Evolutionary conservation across 1,140 invertebrate species (phyloP), one percentile per base, ranked within the genome.

Genomic region (Camponotus vicinus): DNA sequence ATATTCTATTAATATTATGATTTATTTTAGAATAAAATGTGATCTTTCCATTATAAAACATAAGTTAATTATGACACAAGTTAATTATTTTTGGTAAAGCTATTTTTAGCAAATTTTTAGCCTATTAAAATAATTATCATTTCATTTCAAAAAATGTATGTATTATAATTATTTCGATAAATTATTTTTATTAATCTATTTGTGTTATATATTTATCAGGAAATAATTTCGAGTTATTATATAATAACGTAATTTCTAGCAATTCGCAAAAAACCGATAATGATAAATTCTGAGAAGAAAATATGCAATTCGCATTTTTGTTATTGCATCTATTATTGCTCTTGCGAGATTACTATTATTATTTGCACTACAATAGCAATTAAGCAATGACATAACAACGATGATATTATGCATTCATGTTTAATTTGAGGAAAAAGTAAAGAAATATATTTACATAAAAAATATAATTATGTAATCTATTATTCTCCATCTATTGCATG

Each of bases 201-300:
- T 32, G 34, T 7, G 27, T 67, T 67, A 64, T 27, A 55, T 55
- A 64, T 45, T 37, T 37, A 21, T 34, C 21, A 57, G 45, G 27
- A 70, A 57, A 57, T 70, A 57, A 70, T 4, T 70, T 52, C 0
- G 0, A 5, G 6, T 40, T 57, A 40, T 70, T 67, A 40, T 8
- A 27, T 15, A 6, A 3, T 40, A 64, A 78, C 34, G 21, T 70
- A 80, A 59, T 80, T 70, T n/a, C 9, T 13, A 42, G 9, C 1
- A 2, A 55, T 40, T 34, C 15, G 34, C 1, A n/a, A 49, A 9
- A 27, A 27, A 27, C 27, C 27, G 27, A 27, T 27, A 27, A 27
- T 27, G 32, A 78, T 66, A 13, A 70, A 70, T 27, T 55, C 52
- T 15, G n/a, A 55, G 9, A 6, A 80, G 52, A 70, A 80, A 80